phyloP scores from a whole-genome alignment of 2,888 invertebrate genomes.

The Hypercompe scribonia region DNA sequence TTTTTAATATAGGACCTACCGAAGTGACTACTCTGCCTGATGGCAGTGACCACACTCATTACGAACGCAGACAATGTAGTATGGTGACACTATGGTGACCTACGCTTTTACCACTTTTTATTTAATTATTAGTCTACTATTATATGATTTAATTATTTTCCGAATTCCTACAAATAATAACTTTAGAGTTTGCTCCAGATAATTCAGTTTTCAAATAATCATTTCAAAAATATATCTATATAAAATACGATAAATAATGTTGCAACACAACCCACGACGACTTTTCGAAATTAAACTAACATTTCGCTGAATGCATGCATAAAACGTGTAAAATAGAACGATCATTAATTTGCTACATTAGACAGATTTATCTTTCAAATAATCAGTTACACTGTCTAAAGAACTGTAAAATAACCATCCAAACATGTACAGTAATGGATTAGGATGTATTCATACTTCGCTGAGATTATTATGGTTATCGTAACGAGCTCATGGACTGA shows the following conservation, averaged over 20 bases:
- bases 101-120: too few relatives aligned
- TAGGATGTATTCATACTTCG: constrained; percentile 32
- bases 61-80: too few relatives aligned
- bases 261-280: not conserved
- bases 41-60: too few relatives aligned
- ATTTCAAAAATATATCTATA: not conserved
- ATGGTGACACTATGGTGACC: too few relatives aligned
- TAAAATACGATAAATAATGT: not conserved
- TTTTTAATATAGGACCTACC: too few relatives aligned
- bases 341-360: not conserved
- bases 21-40: too few relatives aligned
- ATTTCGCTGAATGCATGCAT: not conserved
- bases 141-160: too few relatives aligned
- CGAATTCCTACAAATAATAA: not conserved
- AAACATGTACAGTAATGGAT: constrained; percentile 34
- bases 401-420: constrained; percentile 4
- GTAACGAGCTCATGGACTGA: constrained; percentile 42
- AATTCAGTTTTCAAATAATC: not conserved
- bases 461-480: constrained; percentile 29
- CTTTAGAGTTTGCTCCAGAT: not conserved
- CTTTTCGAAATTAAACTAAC: not conserved
- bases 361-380: not conserved
- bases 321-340: not conserved
- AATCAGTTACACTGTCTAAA: constrained; percentile 5
- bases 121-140: too few relatives aligned